Base-by-base conservation (phyloP, 2,888 invertebrate genomes). In the Spisula subtruncata region DNA sequence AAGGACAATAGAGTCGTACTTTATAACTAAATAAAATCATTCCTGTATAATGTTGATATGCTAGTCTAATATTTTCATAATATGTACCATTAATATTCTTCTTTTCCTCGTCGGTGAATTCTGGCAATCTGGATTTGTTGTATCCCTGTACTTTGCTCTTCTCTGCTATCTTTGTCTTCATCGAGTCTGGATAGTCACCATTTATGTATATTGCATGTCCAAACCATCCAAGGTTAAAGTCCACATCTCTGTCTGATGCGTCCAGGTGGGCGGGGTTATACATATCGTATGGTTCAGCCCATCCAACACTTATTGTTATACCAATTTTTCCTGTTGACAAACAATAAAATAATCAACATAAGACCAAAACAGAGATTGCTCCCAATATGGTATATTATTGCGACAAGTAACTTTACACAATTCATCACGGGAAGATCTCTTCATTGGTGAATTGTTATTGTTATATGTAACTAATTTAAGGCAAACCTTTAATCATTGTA, bases 171-270 rank as follows among this genome's bases (percentile, higher is more conserved):
- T 91, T 88, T 71, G 89, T 75, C 66, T 95, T 95, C 96, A 96
- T 95, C 4, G 95, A 91, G 20, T 93, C 92, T 16, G 95, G 95
- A 80, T 95, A 98, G 96, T 98, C 98, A 16, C 96, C 96, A 85
- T 94, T 89, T 6, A 95, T 94, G 81, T 93, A 93, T n/a, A 96
- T 94, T 4, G 96, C 96, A 85, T 96, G 94, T 1, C 95, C 96
- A 88, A 94, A 96, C 95, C 95, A 95, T 10, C 96, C 96, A 79
- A 95, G 91, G 83, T 94, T 93, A 83, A 95, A 95, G 84, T 92
- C 89, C 32, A 94, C 71, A 12, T 92, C 92, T 60, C 95, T 89
- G 83, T 95, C 94, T 16, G 95, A 93, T 0, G 96, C 95, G n/a
- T 93, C 91, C 0, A 95, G 89, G 82, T 96, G 95, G 8, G 92